Conservation (phyloP, 2,888 invertebrate genomes). For the Caenorhabditis sp. region DNA sequence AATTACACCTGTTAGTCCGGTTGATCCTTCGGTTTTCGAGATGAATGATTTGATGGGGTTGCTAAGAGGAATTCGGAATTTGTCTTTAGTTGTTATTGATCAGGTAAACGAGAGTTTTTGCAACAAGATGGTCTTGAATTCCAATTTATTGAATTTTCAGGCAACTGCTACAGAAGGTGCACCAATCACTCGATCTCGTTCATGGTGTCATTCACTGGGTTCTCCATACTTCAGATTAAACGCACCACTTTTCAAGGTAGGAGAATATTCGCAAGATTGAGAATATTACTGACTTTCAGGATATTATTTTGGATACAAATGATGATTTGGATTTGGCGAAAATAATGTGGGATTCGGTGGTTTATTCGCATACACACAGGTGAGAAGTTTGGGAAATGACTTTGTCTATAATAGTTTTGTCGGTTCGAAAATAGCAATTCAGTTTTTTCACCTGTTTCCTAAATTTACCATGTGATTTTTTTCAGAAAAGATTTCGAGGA, state of each 20-base stretch:
- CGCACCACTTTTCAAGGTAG: constrained; percentile 81
- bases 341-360: constrained; percentile 69
- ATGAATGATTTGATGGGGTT: constrained; percentile 70
- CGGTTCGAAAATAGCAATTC: neutral
- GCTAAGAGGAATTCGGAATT: constrained; percentile 80
- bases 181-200: constrained; percentile 89
- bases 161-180: constrained; percentile 91
- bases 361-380: constrained; percentile 60
- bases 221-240: constrained; percentile 84
- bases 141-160: constrained; percentile 73
- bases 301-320: constrained; percentile 63
- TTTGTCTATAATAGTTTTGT: too few relatives aligned
- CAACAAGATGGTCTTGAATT: too few relatives aligned
- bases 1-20: constrained; percentile 73
- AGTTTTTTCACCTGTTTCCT: neutral
- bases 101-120: constrained; percentile 76
- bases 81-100: constrained; percentile 88
- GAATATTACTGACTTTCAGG: constrained; percentile 29
- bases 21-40: constrained; percentile 83
- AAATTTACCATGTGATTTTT: neutral
- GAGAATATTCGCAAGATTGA: neutral
- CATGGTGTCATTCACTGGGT: constrained; percentile 88
- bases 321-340: constrained; percentile 63
- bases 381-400: too few relatives aligned
- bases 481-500: constrained; percentile 54